Base-by-base conservation (phyloP, 2,113 vertebrate species). In the Athene cunicularia region DNA sequence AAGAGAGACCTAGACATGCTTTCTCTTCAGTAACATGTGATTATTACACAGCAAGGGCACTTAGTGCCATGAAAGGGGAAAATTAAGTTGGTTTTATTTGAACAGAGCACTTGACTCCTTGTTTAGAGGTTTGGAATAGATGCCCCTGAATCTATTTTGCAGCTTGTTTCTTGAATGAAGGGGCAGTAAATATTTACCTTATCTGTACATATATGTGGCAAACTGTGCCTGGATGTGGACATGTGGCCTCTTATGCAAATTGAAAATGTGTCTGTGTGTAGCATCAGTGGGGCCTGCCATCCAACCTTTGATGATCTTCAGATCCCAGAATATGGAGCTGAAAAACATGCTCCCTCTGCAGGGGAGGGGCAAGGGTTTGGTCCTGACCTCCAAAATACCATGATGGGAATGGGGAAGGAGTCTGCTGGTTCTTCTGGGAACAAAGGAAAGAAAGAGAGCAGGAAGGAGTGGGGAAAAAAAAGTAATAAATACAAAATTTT, bases 211-310 rank as follows among this genome's bases (percentile, higher is more conserved):
- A 86, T 77, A 79, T 0, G 1, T 43, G 73, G 53, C 53, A 58
- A 53, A 47, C 32, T 21, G 6, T 53, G 33, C 37, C 47, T 58
- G 22, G 30, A n/a, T 76, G 50, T 14, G 39, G 62, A 84, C 12
- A 3, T 21, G 55, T 0, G 0, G 60, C 49, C 50, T 63, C 39
- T 76, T 0, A 0, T 73, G 37, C 75, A 60, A 76, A 62, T 39
- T 32, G 53, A 14, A 21, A 63, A 35, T 18, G 6, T 8, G 30
- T 43, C 64, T 80, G 26, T 47, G 26, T 37, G 64, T 41, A 37
- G 64, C 63, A 92, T 73, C 59, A 7, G 1, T 1, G 1, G 30
- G 39, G 23, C 35, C 43, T 80, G 73, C 64, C 0, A 0, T 45
- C 53, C 14, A 3, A 12, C 45, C 50, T 63, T 47, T 77, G 56